Conservation (phyloP, 2,888 invertebrate species). For the Calameuta idolon region DNA sequence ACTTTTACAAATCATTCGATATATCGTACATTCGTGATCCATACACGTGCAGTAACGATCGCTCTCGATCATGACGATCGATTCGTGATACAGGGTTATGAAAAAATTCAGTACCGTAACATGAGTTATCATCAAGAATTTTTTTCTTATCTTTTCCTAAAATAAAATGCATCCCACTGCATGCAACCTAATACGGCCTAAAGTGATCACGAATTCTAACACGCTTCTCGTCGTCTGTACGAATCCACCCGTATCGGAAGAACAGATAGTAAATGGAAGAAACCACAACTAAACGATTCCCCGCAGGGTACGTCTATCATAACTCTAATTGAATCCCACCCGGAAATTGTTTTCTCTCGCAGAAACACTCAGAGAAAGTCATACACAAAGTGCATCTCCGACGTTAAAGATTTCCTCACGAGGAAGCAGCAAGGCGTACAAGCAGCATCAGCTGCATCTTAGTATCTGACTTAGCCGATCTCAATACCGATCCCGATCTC, state of each 20-base stretch:
- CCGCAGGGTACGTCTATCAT: background rate
- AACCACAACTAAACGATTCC: background rate
- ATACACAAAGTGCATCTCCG: background rate
- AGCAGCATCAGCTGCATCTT: background rate
- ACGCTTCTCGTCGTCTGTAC: background rate
- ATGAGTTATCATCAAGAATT: background rate
- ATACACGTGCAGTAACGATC: background rate
- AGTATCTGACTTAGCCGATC: background rate
- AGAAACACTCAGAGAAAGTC: background rate
- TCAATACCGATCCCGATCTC: background rate
- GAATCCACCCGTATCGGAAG: background rate
- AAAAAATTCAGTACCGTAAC: background rate
- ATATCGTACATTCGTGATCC: background rate
- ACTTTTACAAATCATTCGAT: background rate
- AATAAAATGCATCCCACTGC: background rate
- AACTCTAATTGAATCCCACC: background rate
- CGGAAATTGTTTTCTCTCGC: background rate
- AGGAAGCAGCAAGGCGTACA: background rate
- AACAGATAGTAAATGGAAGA: background rate
- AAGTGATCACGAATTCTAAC: background rate
- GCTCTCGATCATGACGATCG: background rate
- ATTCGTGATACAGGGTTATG: too few relatives aligned
- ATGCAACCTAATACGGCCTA: background rate
- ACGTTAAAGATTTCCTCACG: background rate
- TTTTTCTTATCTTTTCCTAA: background rate